Percentiles rank a stretch among this genome's conserved stretches.
These are phyloP conservation scores for Drosophila macrospina DNA, from an alignment of 2,888 invertebrate genomes.

Conservation along the genomic window DNA sequence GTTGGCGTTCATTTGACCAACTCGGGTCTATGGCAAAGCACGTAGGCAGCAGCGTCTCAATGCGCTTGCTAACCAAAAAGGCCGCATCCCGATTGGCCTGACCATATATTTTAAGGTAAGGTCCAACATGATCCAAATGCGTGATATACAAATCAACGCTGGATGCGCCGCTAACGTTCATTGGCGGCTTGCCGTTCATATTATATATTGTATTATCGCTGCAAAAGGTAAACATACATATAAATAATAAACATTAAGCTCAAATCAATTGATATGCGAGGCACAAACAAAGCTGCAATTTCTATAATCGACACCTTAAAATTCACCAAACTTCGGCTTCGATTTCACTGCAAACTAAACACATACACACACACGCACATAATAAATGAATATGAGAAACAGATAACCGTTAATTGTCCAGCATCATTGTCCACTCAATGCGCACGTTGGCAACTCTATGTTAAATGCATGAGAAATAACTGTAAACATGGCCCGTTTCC, in stretches of 20 bases:
- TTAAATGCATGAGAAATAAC: constrained; percentile 48
- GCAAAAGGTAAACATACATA: constrained; percentile 4
- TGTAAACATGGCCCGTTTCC: constrained; percentile 49
- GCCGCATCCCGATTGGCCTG: constrained; percentile 86
- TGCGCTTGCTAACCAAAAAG: constrained; percentile 75
- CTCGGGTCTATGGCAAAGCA: constrained; percentile 78
- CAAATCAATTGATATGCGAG: constrained; percentile 42
- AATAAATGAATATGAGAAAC: not conserved
- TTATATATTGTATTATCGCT: constrained; percentile 54
- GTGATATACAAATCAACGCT: constrained; percentile 63
- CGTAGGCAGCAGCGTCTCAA: constrained; percentile 77
- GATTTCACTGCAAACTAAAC: constrained; percentile 35
- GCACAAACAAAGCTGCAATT: constrained; percentile 42
- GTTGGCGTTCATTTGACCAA: constrained; percentile 76
- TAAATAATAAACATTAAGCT: not conserved
- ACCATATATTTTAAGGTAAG: constrained; percentile 90
- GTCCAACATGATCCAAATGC: constrained; percentile 88
- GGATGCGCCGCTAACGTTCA: constrained; percentile 37
- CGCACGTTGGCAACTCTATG: constrained; percentile 44
- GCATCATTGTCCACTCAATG: constrained; percentile 3
- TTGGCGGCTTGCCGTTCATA: constrained; percentile 61
- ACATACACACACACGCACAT: too few relatives aligned
- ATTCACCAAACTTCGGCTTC: constrained; percentile 20
- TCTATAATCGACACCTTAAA: constrained; percentile 4
- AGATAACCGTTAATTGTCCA: constrained; percentile 52